Base-by-base conservation (phyloP, 2,797 vertebrate genomes). In the Todus mexicanus region DNA sequence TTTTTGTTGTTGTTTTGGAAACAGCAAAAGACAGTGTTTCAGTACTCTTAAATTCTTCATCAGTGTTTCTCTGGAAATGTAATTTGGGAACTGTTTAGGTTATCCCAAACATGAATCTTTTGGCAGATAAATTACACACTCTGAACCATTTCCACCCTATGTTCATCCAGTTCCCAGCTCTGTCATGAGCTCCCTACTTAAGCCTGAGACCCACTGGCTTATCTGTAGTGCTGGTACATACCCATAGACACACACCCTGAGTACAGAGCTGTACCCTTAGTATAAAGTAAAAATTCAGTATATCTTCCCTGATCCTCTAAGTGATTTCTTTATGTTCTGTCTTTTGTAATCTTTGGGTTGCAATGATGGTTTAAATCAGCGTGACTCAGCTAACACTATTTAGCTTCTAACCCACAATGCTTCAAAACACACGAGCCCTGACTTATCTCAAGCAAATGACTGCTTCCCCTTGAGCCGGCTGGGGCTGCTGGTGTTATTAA, bases 401-500 rank as follows among this genome's bases (percentile, higher is more conserved):
- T 73, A 89, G 63, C 82, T 92, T 65, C 87, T 94, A 89, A 89
- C 89, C 70, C 87, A 54, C 64, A 78, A 38, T 33, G 66, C 84
- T 88, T 75, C 70, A 73, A 70, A 90, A 72, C 66, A 37, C 8
- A 3, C 0, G 1, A 90, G 68, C 47, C 78, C 94, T 93, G 86
- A 92, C 81, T 90, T 95, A 82, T 78, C 91, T 96, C 73, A 92
- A 93, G 87, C 29, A 72, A 93, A 87, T 56, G 38, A 78, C 59
- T 88, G 63, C 68, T 92, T 94, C 83, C 74, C 64, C 64, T 71
- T 68, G 90, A 89, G 84, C 65, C 12, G 0, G 64, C 80, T 87
- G 14, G 47, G 84, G 79, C 87, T 93, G 92, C 87, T 95, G 92
- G 79, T 94, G 79, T 89, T 85, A 26, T 22, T 95, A 95, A 94